Percentiles rank a stretch among this genome's conserved stretches.
Conservation (phyloP, 2,888 invertebrate species). For the Calameuta pallipes region DNA sequence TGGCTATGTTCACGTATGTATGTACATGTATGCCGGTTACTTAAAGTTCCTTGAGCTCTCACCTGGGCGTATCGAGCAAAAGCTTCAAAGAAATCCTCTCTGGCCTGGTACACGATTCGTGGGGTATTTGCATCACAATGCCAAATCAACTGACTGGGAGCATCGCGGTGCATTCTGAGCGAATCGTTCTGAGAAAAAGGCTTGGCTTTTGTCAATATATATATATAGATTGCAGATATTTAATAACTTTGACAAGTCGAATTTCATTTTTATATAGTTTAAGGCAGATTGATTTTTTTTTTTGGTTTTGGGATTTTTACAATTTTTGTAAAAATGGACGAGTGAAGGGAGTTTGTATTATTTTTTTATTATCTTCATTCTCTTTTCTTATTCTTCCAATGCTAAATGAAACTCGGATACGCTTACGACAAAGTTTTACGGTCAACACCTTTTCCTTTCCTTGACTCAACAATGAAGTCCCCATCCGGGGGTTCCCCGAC, state of each 20-base stretch:
- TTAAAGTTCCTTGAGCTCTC: not conserved
- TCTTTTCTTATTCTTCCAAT: not conserved
- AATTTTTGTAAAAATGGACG: too few relatives aligned
- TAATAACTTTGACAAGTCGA: not conserved
- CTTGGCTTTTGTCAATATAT: conserved; percentile 8
- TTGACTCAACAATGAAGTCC: not conserved
- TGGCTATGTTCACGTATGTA: not conserved
- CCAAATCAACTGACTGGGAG: conserved; percentile 38
- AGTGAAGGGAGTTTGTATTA: too few relatives aligned
- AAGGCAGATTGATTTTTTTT: not conserved
- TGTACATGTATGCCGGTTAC: not conserved
- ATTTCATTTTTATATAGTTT: not conserved
- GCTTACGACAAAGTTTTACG: not conserved
- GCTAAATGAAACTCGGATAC: not conserved
- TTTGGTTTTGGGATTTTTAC: not conserved
- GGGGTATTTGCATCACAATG: conserved; percentile 52
- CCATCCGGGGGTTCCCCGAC: not conserved
- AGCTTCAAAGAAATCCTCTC: conserved; percentile 5
- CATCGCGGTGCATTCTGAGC: conserved; percentile 24
- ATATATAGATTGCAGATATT: not conserved
- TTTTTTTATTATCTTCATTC: not conserved
- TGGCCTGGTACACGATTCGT: conserved; percentile 1
- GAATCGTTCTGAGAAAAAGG: conserved; percentile 22
- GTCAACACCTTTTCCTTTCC: not conserved
- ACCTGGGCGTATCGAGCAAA: not conserved